These are phyloP conservation scores for Sebastes hubbsi DNA, from an alignment of 2,797 vertebrate genomes.

Conservation along the genomic window DNA sequence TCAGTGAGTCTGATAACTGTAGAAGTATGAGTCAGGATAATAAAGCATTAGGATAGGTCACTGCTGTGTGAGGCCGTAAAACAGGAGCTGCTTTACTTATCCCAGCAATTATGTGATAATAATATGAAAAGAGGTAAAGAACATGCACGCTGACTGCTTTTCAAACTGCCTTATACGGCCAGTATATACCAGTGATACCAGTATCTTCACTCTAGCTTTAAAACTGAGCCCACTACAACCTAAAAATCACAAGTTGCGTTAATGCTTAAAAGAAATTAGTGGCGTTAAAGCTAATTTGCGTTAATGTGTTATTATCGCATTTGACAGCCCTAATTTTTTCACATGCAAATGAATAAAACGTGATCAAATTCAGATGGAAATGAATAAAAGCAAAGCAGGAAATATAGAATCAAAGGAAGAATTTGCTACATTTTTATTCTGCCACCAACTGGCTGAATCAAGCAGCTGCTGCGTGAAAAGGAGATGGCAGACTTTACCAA, in stretches of 20 bases:
- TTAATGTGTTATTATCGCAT: no score
- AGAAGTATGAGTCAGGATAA: background rate
- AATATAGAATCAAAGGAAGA: background rate
- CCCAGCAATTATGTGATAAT: background rate
- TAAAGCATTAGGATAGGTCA: background rate
- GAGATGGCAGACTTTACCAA: background rate
- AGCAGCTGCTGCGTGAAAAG: no score
- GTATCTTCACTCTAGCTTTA: no score
- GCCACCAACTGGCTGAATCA: no score
- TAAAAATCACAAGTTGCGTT: no score
- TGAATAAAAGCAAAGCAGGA: background rate
- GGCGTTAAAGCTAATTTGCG: no score
- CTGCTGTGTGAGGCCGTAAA: slow-evolving; percentile 7
- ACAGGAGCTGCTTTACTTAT: background rate
- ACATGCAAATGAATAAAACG: background rate
- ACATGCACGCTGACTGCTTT: background rate
- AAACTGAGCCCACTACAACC: no score
- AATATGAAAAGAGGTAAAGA: background rate
- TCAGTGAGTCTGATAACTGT: slow-evolving; percentile 5
- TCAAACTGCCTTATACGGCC: background rate
- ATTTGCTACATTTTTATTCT: no score
- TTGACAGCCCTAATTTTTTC: no score
- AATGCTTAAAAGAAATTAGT: no score
- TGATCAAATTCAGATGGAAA: background rate
- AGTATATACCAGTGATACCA: no score